These are phyloP conservation scores for Molossus alvarezi DNA, from an alignment of 2,797 vertebrate genomes.

Conservation along the genomic window DNA sequence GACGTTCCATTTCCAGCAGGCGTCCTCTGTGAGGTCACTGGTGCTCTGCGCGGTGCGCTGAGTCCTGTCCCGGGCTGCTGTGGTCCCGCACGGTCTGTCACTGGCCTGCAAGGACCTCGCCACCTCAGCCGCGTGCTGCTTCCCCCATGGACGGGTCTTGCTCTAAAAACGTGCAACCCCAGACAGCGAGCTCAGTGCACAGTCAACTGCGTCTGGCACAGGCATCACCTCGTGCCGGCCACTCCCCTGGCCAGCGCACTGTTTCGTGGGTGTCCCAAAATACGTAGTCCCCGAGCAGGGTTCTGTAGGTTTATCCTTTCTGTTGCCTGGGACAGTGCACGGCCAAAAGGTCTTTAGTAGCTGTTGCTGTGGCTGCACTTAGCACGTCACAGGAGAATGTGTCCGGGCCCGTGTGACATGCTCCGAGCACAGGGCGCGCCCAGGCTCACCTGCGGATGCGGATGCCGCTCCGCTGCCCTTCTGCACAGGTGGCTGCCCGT, in stretches of 20 bases:
- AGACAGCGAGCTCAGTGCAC: neutral
- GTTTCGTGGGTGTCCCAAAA: neutral
- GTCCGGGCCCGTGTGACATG: neutral
- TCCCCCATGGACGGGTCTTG: neutral
- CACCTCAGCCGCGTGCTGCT: rapidly evolving
- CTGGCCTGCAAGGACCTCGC: neutral
- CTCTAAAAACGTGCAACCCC: rapidly evolving
- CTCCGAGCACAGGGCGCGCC: neutral
- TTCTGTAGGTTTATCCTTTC: neutral
- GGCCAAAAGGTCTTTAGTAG: too few relatives aligned
- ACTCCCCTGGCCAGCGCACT: rapidly evolving
- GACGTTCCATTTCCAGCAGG: neutral
- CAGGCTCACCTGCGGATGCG: too few relatives aligned
- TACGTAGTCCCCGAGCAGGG: neutral
- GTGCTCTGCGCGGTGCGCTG: neutral
- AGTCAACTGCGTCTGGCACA: rapidly evolving
- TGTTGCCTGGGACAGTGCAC: neutral
- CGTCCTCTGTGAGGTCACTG: neutral
- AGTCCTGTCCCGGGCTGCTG: neutral
- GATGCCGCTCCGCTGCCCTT: too few relatives aligned
- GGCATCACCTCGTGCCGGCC: neutral
- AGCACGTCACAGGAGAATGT: neutral
- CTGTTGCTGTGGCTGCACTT: neutral
- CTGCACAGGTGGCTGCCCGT: neutral
- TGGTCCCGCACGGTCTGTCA: neutral